These are phyloP conservation scores for Synergus itoensis DNA, from an alignment of 2,888 invertebrate genomes.

Conservation along the genomic window DNA sequence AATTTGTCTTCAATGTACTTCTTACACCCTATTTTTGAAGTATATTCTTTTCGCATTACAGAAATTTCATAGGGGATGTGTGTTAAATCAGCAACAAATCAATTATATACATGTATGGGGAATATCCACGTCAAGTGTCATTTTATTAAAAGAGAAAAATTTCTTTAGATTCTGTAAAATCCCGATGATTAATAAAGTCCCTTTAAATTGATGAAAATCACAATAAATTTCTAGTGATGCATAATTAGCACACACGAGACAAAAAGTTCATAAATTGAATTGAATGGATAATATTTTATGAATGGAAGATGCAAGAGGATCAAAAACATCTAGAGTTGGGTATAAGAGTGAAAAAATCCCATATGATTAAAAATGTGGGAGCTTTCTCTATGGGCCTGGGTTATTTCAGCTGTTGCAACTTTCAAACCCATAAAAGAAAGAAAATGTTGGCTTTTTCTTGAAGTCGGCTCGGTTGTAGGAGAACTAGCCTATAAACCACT, in stretches of 20 bases:
- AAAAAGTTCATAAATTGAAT: no score
- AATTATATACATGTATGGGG: background rate
- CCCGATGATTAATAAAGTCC: no score
- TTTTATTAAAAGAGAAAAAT: no score
- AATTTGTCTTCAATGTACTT: background rate
- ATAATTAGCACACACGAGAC: no score
- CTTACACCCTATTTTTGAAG: background rate
- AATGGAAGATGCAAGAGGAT: no score
- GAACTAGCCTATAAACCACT: conserved; percentile 64
- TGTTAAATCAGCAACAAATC: background rate
- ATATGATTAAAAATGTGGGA: conserved; percentile 35
- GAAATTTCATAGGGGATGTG: background rate
- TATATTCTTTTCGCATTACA: conserved; percentile 1
- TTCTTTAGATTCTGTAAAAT: no score
- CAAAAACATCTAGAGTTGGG: no score
- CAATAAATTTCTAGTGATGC: no score
- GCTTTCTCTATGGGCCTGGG: background rate
- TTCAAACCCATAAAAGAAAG: conserved; percentile 45
- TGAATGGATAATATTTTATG: no score
- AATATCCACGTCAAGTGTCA: no score
- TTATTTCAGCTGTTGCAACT: conserved; percentile 31
- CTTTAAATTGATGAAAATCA: no score
- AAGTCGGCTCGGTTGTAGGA: conserved; percentile 35
- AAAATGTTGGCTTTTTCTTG: conserved; percentile 33
- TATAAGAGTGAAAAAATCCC: no score